These are phyloP conservation scores for Eilema caniola DNA, from an alignment of 2,888 invertebrate genomes.

Conservation along the genomic window DNA sequence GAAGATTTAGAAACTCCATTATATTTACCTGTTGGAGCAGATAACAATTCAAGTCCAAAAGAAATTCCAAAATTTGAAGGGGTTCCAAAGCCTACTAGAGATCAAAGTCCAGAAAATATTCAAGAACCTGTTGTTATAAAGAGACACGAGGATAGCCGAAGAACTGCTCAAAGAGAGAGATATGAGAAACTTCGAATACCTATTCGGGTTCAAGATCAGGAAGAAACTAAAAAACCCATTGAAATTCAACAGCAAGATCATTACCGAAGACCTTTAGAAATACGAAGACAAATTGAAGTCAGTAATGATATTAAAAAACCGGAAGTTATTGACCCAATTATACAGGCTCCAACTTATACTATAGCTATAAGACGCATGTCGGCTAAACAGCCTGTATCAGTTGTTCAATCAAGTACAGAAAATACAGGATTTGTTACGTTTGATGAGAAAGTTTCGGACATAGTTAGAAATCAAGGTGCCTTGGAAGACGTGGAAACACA, in stretches of 20 bases:
- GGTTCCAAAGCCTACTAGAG: not conserved
- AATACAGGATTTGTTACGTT: not conserved
- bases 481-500: not conserved
- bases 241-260: not conserved
- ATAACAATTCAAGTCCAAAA: not conserved
- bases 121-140: not conserved
- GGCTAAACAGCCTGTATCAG: not conserved
- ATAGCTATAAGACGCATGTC: not conserved
- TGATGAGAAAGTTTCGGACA: not conserved
- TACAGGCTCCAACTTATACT: not conserved
- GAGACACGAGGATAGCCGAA: not conserved
- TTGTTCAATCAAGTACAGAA: not conserved
- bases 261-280: not conserved
- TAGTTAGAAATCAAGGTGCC: not conserved
- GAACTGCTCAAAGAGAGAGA: not conserved
- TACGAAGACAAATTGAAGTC: not conserved
- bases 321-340: constrained; percentile 1
- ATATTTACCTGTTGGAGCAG: not conserved
- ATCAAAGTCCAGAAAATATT: not conserved
- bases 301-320: not conserved
- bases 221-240: not conserved
- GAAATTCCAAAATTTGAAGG: not conserved
- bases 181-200: not conserved
- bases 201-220: not conserved
- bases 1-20: not conserved